Base-by-base conservation (phyloP, 2,888 invertebrate genomes). In the Pantelozetes paolii region DNA sequence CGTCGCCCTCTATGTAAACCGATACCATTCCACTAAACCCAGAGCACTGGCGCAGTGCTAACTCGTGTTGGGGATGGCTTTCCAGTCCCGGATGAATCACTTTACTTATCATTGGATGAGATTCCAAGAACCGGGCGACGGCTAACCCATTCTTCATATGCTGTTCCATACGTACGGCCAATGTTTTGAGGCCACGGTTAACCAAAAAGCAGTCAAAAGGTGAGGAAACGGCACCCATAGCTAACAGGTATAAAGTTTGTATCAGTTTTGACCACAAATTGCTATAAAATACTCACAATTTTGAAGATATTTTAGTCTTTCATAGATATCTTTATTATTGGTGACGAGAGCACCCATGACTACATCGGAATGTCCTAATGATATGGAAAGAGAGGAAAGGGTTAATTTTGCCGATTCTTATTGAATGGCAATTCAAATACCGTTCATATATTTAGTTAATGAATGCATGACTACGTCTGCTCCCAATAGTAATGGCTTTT, bases 201-300 rank as follows among this genome's bases (percentile, higher is more conserved):
- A 96, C 94, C 81, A 94, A 86, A 81, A 89, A 92, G 82, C 98
- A 97, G 82, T 99, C 99, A 81, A 96, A 94, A 0, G 99, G 95
- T 0, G 97, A 92, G 1, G 99, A 97, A 18, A 98, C 89, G 57
- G 91, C 88, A 71, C 99, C 99, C 85, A 91, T 87, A 5, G 94
- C 92, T 90, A 83, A 42, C 80, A 79, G 36, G 62, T 45, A 18
- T 15, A 15, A 32, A 32, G 26, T 23, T n/a, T 13, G 23, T 23
- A 20, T 62, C 6, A 36, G 36, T 36, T 36, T 36, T 36, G 9
- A 8, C 9, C 9, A 36, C 36, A 36, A 8, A 8, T 36, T 73
- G 3, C 20, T 15, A 28, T 23, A 23, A 26, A 36, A 6, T 3
- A 20, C 64, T 74, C 57, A 76, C 76, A 71, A 81, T 94, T 93